A percentile compares a stretch with the other conserved stretches of the same genome.
Evolutionary conservation across 2,113 vertebrate species (phyloP).

Genomic region (Argyrosomus japonicus): DNA sequence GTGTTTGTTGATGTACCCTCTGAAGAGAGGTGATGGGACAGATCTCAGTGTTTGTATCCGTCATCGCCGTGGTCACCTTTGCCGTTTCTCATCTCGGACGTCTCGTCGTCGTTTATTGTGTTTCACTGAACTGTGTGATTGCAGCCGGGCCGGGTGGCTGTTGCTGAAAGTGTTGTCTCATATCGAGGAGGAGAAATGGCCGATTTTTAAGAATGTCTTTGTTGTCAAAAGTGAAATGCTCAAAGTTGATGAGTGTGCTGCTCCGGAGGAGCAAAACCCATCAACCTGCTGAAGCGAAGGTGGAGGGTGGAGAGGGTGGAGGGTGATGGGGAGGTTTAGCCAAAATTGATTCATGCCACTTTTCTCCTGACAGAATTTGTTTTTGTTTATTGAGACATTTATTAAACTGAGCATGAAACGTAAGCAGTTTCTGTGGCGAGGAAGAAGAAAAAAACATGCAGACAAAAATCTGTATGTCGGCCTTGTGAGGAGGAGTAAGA

Average conservation of each 20-base stretch:
- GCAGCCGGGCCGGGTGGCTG: constrained; percentile 17
- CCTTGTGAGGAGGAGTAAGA: constrained; percentile 25
- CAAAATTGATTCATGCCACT: constrained; percentile 56
- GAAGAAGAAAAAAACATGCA: constrained; percentile 5
- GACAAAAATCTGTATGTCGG: constrained; percentile 21
- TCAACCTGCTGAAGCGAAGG: constrained; percentile 12
- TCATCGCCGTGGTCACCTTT: constrained; percentile 61
- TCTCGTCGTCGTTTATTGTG: constrained; percentile 40
- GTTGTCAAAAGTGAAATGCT: constrained; percentile 54
- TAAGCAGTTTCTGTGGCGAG: constrained; percentile 61
- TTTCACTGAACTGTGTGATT: constrained; percentile 68
- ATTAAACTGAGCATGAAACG: constrained; percentile 69
- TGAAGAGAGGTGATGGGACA: constrained; percentile 9
- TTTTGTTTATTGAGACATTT: constrained; percentile 62
- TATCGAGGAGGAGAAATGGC: constrained; percentile 37
- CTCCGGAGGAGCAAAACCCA: constrained; percentile 32
- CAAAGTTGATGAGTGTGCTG: constrained; percentile 37
- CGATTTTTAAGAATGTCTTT: constrained; percentile 52
- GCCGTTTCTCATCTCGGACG: constrained; percentile 54
- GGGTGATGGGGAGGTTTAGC: not conserved
- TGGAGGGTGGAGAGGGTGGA: not conserved
- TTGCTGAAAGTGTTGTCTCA: constrained; percentile 40
- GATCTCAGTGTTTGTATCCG: constrained; percentile 39
- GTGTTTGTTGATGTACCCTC: not conserved
- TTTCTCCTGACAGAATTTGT: constrained; percentile 53